A percentile compares a stretch with the other conserved stretches of the same genome.
phyloP scores from a whole-genome alignment of 2,113 vertebrate genomes.

The Menura novaehollandiae region DNA sequence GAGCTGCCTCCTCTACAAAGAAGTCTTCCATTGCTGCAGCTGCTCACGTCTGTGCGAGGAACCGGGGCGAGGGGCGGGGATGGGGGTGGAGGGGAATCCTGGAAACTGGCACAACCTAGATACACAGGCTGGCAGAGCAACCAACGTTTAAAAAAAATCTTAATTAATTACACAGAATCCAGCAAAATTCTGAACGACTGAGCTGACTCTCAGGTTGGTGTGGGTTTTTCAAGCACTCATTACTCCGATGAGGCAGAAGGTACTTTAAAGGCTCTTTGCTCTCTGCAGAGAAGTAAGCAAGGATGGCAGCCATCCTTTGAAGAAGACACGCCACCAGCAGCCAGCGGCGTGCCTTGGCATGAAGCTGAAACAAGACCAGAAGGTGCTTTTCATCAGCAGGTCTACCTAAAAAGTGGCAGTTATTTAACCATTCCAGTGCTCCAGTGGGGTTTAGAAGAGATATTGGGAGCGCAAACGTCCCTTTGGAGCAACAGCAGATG shows the following conservation, averaged over 20 bases:
- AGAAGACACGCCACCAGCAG: background rate
- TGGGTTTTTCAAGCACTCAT: background rate
- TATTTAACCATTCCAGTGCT: background rate
- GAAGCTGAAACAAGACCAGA: background rate
- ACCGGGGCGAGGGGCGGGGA: conserved; percentile 64
- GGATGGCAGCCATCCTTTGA: conserved; percentile 6
- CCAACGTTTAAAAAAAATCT: background rate
- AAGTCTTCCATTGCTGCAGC: conserved; percentile 42
- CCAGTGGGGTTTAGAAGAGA: background rate
- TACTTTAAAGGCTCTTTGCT: conserved; percentile 30
- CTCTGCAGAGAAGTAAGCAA: background rate
- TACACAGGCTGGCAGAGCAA: background rate
- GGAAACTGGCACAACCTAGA: conserved; percentile 41
- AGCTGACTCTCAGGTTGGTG: background rate
- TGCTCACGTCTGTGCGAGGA: background rate
- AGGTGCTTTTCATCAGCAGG: background rate
- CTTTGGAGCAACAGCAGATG: background rate
- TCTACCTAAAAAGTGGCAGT: background rate
- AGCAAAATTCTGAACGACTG: background rate
- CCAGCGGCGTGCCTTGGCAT: background rate
- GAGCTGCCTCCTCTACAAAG: conserved; percentile 35
- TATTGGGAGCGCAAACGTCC: background rate
- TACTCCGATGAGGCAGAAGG: background rate
- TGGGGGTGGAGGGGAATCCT: conserved; percentile 52
- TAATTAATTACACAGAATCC: conserved; percentile 47